Base-by-base conservation (phyloP, 1,140 invertebrate genomes). In the Bombus vancouverensis region DNA sequence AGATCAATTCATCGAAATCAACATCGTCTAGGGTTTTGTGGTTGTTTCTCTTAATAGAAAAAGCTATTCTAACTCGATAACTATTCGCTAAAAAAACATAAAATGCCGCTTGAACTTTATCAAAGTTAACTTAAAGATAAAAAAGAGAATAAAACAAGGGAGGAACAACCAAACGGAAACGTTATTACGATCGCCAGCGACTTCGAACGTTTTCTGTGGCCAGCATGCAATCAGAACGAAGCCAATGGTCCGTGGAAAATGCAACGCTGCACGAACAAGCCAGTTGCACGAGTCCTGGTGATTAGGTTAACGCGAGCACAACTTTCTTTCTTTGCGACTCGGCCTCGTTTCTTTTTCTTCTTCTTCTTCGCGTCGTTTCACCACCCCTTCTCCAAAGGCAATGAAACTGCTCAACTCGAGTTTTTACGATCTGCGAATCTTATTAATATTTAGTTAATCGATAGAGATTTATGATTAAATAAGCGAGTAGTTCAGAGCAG, bases 241-340 rank as follows among this genome's bases (percentile, higher is more conserved):
- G 65, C 73, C 88, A 90, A 90, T 88, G 85, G 88, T 71, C 85
- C 62, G 80, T 87, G 81, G 81, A 86, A 89, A 90, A 90, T 90
- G 85, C 78, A 75, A 89, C 81, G 66, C 81, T 82, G 79, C 79
- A 71, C 66, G 42, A 42, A n/a, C 59, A 62, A 65, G 66, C 70
- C 76, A 86, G 85, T 80, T 77, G 85, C 88, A 89, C 88, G 88
- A 84, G 79, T 77, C 44, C 66, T 72, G 47, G 65, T 90, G 89
- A 89, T 89, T 90, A 87, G 88, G 85, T 90, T 89, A 89, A 90
- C 89, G 81, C 77, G 59, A 81, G 77, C 66, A 59, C 84, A 47
- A 89, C 72, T 83, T 72, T 83, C 83, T 83, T 87, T 81, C 37
- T 59, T 15, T 39, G 73, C 12, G 39, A 13, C 53, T 39, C 57